Base-by-base conservation (phyloP, 2,888 invertebrate species). In the Hirtodrosophila histrioides region DNA sequence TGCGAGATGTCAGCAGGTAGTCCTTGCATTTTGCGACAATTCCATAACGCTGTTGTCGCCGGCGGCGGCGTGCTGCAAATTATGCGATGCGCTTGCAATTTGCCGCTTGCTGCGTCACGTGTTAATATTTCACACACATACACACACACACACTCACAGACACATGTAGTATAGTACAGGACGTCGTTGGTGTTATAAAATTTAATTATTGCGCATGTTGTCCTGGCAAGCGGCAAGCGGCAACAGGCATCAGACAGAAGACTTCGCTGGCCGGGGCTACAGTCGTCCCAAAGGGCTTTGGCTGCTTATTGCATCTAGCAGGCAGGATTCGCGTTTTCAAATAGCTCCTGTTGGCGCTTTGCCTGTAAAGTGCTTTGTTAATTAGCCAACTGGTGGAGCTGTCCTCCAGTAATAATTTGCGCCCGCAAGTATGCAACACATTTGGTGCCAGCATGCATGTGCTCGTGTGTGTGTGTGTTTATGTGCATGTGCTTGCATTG, bases 301-400 rank as follows among this genome's bases (percentile, higher is more conserved):
- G 55, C 39, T 53, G 70, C 44, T 67, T 56, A 60, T 51, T 44
- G 67, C 44, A 64, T 40, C 39, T 17, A 35, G 37, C 65, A 24
- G 46, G 29, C 51, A 35, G 44, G 51, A 49, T 51, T 56, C 39
- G 45, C 48, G 43, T 27, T 41, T 29, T 51, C 29, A 40, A 37
- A 53, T 45, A 17, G 36, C 41, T 63, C 51, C 53, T 67, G 60
- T 68, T 61, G 66, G 51, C 43, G 61, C 56, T 37, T 50, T 45
- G 62, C 64, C 82, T 69, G 85, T 54, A 81, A 87, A 84, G 86
- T 87, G 87, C 79, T 84, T 87, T 78, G 87, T 84, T 84, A 84
- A 84, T 84, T 87, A 85, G 85, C 85, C 82, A 85, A 84, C 75
- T 78, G 82, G 72, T 71, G 66, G 24, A 46, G 80, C 64, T 73